phyloP scores from a whole-genome alignment of 2,113 vertebrate genomes.

The Eudorcas thomsonii region DNA sequence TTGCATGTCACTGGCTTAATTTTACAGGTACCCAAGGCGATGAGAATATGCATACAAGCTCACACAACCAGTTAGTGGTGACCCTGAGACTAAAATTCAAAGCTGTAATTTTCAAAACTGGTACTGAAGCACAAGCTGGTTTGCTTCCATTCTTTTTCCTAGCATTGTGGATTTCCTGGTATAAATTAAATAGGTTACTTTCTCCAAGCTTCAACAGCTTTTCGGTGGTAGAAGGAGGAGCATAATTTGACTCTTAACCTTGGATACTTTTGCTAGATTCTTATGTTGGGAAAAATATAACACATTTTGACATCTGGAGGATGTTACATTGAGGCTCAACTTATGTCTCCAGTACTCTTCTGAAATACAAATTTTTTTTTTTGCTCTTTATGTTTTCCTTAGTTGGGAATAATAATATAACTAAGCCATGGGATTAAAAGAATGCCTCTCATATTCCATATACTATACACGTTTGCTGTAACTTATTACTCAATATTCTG shows the following conservation, averaged over 20 bases:
- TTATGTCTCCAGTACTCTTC: background rate
- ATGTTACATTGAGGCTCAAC: background rate
- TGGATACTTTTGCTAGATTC: background rate
- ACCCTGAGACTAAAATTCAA: background rate
- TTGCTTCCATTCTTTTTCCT: background rate
- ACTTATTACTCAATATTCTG: background rate
- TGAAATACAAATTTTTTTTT: background rate
- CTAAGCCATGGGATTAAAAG: background rate
- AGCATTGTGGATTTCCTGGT: background rate
- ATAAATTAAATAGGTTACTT: background rate
- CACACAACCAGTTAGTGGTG: background rate
- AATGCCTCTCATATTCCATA: background rate
- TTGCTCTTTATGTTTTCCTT: background rate
- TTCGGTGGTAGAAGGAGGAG: background rate
- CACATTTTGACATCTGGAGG: background rate
- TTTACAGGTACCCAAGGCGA: background rate
- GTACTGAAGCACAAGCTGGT: background rate
- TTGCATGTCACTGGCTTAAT: background rate
- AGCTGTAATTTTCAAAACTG: background rate
- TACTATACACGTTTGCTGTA: background rate
- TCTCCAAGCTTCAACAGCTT: background rate
- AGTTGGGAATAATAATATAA: background rate
- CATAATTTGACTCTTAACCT: background rate
- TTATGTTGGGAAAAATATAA: background rate
- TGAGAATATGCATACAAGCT: background rate